Conservation (phyloP, 2,797 vertebrate species). For the Acipenser transmontanus region DNA sequence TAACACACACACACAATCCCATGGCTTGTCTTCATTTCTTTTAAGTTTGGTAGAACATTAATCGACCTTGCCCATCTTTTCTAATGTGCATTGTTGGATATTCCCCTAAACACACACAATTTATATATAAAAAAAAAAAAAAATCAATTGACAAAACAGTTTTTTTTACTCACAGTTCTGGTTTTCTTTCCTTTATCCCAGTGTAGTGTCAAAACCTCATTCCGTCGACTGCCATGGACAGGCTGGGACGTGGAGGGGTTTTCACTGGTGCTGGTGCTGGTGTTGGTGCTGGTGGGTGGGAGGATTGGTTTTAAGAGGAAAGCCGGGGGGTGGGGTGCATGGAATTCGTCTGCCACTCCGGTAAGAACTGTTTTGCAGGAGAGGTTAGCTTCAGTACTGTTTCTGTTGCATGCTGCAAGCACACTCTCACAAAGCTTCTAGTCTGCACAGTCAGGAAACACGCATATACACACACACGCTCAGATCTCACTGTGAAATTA, state of each 20-base stretch:
- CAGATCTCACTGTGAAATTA: slow-evolving; percentile 34
- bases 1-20: too few species aligned
- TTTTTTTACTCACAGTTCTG: slow-evolving; percentile 56
- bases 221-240: slow-evolving; percentile 44
- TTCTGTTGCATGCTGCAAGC: slow-evolving; percentile 37
- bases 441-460: neutral
- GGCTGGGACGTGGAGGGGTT: slow-evolving; percentile 43
- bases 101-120: neutral
- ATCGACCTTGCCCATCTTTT: slow-evolving; percentile 18
- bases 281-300: slow-evolving; percentile 31
- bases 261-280: slow-evolving; percentile 48
- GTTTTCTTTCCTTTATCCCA: slow-evolving; percentile 51
- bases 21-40: too few species aligned
- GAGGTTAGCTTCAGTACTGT: slow-evolving; percentile 41
- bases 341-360: slow-evolving; percentile 55
- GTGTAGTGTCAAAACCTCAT: slow-evolving; percentile 58
- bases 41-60: neutral
- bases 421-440: slow-evolving; percentile 28
- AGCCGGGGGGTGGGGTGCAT: slow-evolving; percentile 36
- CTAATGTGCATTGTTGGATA: neutral
- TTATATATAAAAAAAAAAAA: neutral
- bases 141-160: neutral
- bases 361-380: slow-evolving; percentile 38
- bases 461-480: slow-evolving; percentile 24
- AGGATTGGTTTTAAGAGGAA: slow-evolving; percentile 14